Evolutionary conservation across 2,888 invertebrate genomes (phyloP).

Genomic region (Apamea crenata): DNA sequence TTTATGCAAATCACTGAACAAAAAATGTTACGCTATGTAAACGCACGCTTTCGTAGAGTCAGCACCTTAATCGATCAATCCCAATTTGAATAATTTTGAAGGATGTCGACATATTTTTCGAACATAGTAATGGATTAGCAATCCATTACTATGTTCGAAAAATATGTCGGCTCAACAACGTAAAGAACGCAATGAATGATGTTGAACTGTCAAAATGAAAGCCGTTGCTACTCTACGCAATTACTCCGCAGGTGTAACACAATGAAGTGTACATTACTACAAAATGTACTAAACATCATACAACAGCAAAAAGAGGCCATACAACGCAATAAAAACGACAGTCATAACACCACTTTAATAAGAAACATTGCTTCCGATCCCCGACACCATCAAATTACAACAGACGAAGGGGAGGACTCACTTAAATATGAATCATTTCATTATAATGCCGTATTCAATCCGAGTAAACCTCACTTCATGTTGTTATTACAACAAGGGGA

Average conservation of each 20-base stretch:
- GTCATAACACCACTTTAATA: slow-evolving; percentile 89
- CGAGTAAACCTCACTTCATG: slow-evolving; percentile 89
- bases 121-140: too few relatives aligned
- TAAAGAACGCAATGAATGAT: not conserved
- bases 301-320: slow-evolving; percentile 67
- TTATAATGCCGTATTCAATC: slow-evolving; percentile 90
- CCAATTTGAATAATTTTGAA: not conserved
- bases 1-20: slow-evolving; percentile 18
- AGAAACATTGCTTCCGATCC: slow-evolving; percentile 89
- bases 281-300: slow-evolving; percentile 57
- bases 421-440: slow-evolving; percentile 91
- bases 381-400: slow-evolving; percentile 88
- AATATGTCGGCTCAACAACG: not conserved
- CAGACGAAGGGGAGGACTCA: slow-evolving; percentile 87
- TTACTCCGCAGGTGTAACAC: slow-evolving; percentile 14
- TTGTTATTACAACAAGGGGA: slow-evolving; percentile 89
- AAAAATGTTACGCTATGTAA: slow-evolving; percentile 35
- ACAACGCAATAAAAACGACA: slow-evolving; percentile 81
- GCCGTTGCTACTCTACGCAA: not conserved
- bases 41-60: slow-evolving; percentile 13
- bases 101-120: too few relatives aligned
- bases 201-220: not conserved
- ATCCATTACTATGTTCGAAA: too few relatives aligned
- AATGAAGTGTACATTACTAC: slow-evolving; percentile 45
- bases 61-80: not conserved